Conservation (phyloP, 2,888 invertebrate species). For the Clostera curtula region DNA sequence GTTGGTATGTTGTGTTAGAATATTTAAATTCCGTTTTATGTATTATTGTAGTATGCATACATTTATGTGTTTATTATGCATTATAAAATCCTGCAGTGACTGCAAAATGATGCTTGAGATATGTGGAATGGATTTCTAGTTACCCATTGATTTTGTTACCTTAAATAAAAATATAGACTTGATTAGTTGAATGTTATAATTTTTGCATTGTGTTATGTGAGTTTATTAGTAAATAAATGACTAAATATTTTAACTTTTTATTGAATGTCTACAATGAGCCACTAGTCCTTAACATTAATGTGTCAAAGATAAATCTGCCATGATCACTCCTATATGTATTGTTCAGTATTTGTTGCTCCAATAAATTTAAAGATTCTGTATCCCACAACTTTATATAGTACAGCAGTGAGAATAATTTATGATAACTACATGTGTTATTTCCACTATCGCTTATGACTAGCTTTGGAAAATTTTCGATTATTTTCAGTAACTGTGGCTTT, state of each 20-base stretch:
- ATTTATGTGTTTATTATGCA: too few species aligned
- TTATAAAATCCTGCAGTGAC: too few species aligned
- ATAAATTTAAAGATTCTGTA: conserved; percentile 46
- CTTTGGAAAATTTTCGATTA: conserved; percentile 62
- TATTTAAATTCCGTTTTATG: too few species aligned
- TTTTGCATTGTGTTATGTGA: conserved; percentile 35
- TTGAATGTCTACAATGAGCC: conserved; percentile 11
- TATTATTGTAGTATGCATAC: too few species aligned
- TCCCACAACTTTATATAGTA: conserved; percentile 70
- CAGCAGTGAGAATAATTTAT: conserved; percentile 70
- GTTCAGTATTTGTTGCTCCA: conserved; percentile 52
- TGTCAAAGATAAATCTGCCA: conserved; percentile 56
- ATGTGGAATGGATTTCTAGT: conserved; percentile 30
- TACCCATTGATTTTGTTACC: conserved; percentile 37
- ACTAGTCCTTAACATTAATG: conserved; percentile 46
- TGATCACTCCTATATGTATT: conserved; percentile 45
- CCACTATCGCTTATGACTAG: conserved; percentile 48
- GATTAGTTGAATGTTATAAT: conserved; percentile 23
- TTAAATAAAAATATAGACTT: conserved; percentile 18
- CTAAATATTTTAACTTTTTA: conserved; percentile 17
- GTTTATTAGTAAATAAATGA: conserved; percentile 38
- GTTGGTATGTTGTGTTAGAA: too few species aligned
- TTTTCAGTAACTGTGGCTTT: conserved; percentile 46
- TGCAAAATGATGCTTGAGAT: conserved; percentile 19
- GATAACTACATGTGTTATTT: conserved; percentile 54